These are phyloP conservation scores for Platycheirus rosarum DNA, from an alignment of 2,888 invertebrate species.

Conservation along the genomic window DNA sequence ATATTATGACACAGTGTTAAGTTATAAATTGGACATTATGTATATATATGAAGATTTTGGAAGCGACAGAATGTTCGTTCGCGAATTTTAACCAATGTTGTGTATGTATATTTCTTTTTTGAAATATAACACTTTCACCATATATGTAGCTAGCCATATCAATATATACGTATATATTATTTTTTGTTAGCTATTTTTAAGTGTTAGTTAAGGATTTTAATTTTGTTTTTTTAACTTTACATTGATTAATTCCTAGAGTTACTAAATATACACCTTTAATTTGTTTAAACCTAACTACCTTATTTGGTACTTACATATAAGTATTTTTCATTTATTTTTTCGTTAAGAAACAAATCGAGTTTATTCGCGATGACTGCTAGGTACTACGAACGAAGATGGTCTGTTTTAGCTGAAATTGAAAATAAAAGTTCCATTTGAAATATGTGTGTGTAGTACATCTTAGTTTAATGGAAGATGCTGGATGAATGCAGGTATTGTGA, in stretches of 20 bases:
- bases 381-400: conserved; percentile 51
- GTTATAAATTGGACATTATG: too few relatives aligned
- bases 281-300: conserved; percentile 69
- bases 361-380: conserved; percentile 58
- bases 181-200: conserved; percentile 21
- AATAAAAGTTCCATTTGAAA: too few relatives aligned
- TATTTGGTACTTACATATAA: conserved; percentile 61
- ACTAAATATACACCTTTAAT: conserved; percentile 64
- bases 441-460: too few relatives aligned
- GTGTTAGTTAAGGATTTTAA: conserved; percentile 33
- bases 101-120: conserved; percentile 29
- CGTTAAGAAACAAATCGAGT: conserved; percentile 54
- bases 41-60: conserved; percentile 27
- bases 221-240: conserved; percentile 49
- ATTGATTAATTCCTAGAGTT: conserved; percentile 57
- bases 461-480: too few relatives aligned
- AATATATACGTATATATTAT: too few relatives aligned
- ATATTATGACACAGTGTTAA: conserved; percentile 27
- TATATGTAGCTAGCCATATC: conserved; percentile 44
- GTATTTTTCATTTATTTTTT: conserved; percentile 51
- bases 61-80: conserved; percentile 62
- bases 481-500: too few relatives aligned
- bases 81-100: conserved; percentile 47
- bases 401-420: conserved; percentile 56
- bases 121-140: conserved; percentile 12